Evolutionary conservation across 2,888 invertebrate species (phyloP).

Genomic region (Arenicola marina): DNA sequence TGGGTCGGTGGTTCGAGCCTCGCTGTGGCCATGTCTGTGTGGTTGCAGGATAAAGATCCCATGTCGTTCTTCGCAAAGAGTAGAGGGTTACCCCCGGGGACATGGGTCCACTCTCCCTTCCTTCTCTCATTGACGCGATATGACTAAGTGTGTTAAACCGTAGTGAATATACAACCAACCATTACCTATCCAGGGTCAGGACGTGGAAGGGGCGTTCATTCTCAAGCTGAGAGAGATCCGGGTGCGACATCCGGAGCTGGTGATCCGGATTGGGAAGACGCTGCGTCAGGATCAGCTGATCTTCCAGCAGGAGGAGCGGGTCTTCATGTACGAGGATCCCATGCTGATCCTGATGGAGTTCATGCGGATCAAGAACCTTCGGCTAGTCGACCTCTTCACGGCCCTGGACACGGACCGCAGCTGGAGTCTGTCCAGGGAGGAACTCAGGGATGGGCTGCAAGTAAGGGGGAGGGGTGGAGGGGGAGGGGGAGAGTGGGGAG

Average conservation of each 20-base stretch:
- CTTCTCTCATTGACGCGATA: too few relatives aligned
- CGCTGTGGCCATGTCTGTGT: too few relatives aligned
- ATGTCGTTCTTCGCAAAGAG: too few relatives aligned
- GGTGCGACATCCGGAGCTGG: neutral
- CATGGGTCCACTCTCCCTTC: too few relatives aligned
- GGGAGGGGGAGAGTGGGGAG: too few relatives aligned
- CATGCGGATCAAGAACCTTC: slow-evolving; percentile 7
- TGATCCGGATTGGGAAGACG: neutral
- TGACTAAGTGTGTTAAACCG: too few relatives aligned
- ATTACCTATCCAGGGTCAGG: neutral
- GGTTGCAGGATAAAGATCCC: too few relatives aligned
- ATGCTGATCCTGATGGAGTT: slow-evolving; percentile 18
- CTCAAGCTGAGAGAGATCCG: neutral
- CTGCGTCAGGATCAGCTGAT: neutral
- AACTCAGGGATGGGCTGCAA: slow-evolving; percentile 15
- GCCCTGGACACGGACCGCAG: slow-evolving; percentile 14
- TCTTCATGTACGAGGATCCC: slow-evolving; percentile 2
- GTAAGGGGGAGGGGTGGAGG: too few relatives aligned
- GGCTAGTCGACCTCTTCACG: slow-evolving; percentile 14
- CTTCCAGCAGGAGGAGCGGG: neutral
- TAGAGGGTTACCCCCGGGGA: too few relatives aligned
- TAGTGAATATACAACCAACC: too few relatives aligned
- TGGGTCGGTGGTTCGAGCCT: too few relatives aligned
- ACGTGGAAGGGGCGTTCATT: neutral
- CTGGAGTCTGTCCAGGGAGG: slow-evolving; percentile 9